Conservation (phyloP, 2,113 vertebrate species). For the Australoheros scitulus region DNA sequence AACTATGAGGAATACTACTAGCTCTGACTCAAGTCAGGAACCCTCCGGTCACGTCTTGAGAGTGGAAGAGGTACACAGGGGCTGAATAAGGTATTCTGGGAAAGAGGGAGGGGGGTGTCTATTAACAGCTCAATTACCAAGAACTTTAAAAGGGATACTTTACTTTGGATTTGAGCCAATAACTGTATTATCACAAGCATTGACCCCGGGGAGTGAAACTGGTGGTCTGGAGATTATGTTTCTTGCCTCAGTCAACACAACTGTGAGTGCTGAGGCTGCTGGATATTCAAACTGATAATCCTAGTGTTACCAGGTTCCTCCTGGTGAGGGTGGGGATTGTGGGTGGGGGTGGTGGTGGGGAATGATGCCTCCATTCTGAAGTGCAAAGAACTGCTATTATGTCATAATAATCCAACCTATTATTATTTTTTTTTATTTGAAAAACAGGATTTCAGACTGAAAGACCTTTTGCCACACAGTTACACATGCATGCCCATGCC, state of each 20-base stretch:
- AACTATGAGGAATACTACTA: slow-evolving; percentile 99
- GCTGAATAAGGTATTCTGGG: background rate
- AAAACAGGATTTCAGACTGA: slow-evolving; percentile 8
- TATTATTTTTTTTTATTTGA: background rate
- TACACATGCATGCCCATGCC: slow-evolving; percentile 24
- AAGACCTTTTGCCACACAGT: background rate
- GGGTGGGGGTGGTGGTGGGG: too few relatives aligned
- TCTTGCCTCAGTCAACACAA: slow-evolving; percentile 5
- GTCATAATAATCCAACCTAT: background rate
- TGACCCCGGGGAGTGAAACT: background rate
- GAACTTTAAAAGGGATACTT: slow-evolving; percentile 24
- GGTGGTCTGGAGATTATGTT: background rate
- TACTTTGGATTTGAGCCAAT: background rate
- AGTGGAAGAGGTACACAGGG: background rate
- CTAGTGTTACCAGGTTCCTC: background rate
- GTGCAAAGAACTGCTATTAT: background rate
- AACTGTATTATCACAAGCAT: background rate
- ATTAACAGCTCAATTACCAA: slow-evolving; percentile 9
- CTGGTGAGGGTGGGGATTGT: background rate
- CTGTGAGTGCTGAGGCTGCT: background rate
- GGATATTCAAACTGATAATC: background rate
- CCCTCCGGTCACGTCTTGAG: background rate
- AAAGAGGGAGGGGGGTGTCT: background rate
- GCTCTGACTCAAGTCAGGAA: slow-evolving; percentile 28
- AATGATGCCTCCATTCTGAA: background rate